Base-by-base conservation (phyloP, 2,888 invertebrate species). In the Alentia gelatinosa region DNA sequence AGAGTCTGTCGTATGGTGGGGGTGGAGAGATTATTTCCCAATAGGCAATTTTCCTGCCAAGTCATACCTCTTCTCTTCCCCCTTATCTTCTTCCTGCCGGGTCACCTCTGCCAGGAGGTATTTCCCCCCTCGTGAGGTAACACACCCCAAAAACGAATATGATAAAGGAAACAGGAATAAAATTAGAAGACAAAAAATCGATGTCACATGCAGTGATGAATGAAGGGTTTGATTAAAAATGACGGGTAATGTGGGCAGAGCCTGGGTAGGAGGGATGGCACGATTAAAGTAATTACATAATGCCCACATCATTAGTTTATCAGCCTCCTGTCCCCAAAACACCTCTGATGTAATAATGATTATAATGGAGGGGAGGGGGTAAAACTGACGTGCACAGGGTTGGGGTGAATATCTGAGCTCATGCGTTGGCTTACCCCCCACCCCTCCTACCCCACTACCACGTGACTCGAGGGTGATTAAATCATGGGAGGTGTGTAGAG, bases 281-380 rank as follows among this genome's bases (percentile, higher is more conserved):
- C 39, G 79, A 79, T 79, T 79, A 79, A 12, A 79, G 79, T 79
- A 79, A 79, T 79, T 79, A 79, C 79, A 79, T 79, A 39, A 79
- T 79, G 79, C 15, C 26, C 15, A 63, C 12, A 63, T 63, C 63
- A 63, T 63, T 63, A 63, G 63, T 63, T 63, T 63, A 63, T 63
- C 63, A n/a, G 15, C 63, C 63, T 19, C 26, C 63, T 63, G 15
- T n/a, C 63, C n/a, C 5, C 63, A 7, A 47, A 47, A 7, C 9
- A 19, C 19, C 47, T 9, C 12, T n/a, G n/a, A 63, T 9, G 63
- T 63, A 63, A 63, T 63, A 63, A 63, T n/a, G 63, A 63, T 63
- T 63, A n/a, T n/a, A 63, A n/a, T 12, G 15, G n/a, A 63, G 63
- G n/a, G 63, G 26, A n/a, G 63, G 63, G 63, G 5, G 9, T 63